Evolutionary conservation across 2,113 vertebrate species (phyloP).

Genomic region (Nerophis ophidion): DNA sequence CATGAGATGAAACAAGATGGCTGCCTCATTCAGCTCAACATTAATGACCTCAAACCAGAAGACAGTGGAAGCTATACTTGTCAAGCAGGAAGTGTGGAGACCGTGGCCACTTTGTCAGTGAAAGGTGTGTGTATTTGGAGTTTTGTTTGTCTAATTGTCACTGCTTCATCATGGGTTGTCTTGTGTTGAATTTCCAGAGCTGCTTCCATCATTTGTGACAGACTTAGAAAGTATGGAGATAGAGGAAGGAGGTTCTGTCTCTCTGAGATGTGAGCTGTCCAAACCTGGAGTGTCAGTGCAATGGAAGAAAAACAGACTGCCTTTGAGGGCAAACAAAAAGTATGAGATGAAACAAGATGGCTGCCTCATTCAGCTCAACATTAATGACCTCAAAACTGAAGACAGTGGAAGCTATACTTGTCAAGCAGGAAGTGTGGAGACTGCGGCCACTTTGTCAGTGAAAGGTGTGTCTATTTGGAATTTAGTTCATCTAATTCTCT

Average conservation of each 20-base stretch:
- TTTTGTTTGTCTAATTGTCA: no score
- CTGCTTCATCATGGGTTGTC: no score
- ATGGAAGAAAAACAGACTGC: constrained; percentile 45
- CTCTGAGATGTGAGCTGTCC: constrained; percentile 41
- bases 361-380: constrained; percentile 30
- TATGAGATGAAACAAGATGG: constrained; percentile 46
- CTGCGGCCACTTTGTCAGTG: constrained; percentile 25
- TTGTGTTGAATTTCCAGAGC: constrained; percentile 3
- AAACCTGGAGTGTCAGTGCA: constrained; percentile 30
- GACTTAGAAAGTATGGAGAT: constrained; percentile 13
- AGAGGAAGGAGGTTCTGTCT: constrained; percentile 34
- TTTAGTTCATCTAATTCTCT: background rate
- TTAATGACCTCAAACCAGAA: no score
- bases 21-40: no score
- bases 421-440: constrained; percentile 36
- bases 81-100: no score
- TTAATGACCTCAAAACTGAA: constrained; percentile 35
- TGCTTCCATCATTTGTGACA: background rate
- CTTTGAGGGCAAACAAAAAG: constrained; percentile 31
- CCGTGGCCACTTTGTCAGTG: no score
- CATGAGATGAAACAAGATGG: no score
- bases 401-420: constrained; percentile 52
- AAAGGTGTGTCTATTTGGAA: constrained; percentile 22
- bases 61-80: no score
- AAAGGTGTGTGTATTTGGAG: no score